These are phyloP conservation scores for Xerus rutilus DNA, from an alignment of 2,797 vertebrate genomes.

Conservation along the genomic window DNA sequence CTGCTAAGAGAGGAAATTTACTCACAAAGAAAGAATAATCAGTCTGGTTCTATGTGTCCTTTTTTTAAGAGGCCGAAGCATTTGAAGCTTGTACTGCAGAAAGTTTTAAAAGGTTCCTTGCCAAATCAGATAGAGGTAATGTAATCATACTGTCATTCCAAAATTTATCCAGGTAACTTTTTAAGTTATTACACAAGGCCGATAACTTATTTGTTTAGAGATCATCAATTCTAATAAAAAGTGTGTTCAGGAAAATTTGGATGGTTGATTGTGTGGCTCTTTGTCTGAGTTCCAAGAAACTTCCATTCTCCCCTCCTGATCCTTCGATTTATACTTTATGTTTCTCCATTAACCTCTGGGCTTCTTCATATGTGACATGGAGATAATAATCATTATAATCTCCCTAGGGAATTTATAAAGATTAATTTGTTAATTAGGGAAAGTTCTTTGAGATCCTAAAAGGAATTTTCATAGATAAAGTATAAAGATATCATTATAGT, in stretches of 20 bases:
- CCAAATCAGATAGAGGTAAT: not conserved
- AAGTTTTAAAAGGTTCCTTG: not conserved
- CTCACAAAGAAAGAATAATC: not conserved
- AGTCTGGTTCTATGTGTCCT: not conserved
- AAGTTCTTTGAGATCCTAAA: not conserved
- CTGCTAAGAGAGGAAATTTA: not conserved
- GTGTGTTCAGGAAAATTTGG: not conserved
- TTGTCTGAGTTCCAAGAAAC: constrained; percentile 7
- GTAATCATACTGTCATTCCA: constrained; percentile 52
- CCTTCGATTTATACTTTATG: not conserved
- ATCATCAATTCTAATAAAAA: constrained; percentile 16
- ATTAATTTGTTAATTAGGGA: constrained; percentile 41
- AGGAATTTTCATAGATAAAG: not conserved
- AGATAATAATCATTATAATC: not conserved
- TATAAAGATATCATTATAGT: not conserved
- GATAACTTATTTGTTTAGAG: not conserved
- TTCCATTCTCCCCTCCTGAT: not conserved
- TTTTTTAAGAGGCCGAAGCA: not conserved
- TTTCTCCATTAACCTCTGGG: not conserved
- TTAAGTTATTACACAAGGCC: not conserved
- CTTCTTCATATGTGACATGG: constrained; percentile 11
- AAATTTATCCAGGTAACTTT: constrained; percentile 13
- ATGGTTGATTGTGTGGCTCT: not conserved
- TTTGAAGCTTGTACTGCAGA: not conserved
- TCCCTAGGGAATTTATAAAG: constrained; percentile 9